Percentiles rank a stretch among this genome's conserved stretches.
Evolutionary conservation across 1,140 invertebrate species (phyloP).

Genomic region (Rhopalosiphum maidis): DNA sequence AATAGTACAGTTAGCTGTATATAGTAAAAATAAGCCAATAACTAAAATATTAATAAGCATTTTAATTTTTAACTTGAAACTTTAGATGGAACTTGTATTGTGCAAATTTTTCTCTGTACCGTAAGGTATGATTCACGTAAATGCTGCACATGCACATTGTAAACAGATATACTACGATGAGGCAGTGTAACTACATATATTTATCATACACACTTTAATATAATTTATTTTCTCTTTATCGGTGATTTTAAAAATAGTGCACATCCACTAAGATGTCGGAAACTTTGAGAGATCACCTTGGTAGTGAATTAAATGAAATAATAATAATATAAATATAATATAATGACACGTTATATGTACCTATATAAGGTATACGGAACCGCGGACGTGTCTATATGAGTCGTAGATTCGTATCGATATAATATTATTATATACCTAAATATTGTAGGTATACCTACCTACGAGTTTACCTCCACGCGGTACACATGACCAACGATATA

Average conservation of each 20-base stretch:
- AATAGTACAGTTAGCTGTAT: too few species aligned
- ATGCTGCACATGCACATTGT: too few species aligned
- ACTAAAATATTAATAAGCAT: neutral
- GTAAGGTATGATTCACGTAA: too few species aligned
- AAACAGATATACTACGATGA: too few species aligned
- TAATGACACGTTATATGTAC: neutral
- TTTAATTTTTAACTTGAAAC: neutral
- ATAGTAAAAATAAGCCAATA: neutral
- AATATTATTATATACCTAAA: neutral
- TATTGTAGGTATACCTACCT: neutral
- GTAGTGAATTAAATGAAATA: neutral
- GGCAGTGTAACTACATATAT: neutral
- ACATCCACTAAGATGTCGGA: neutral
- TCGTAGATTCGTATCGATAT: constrained; percentile 35
- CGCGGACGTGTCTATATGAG: neutral
- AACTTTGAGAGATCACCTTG: neutral
- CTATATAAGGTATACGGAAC: neutral
- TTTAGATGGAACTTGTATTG: neutral
- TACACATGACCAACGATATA: neutral
- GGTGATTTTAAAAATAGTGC: neutral
- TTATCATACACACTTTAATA: neutral
- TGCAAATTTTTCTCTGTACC: neutral
- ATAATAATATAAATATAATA: neutral
- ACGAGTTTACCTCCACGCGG: neutral
- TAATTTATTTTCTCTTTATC: neutral